Evolutionary conservation across 37 sponge, comb jelly and placozoan genomes (phyloP).

Genomic region (Hormiphora californensis): DNA sequence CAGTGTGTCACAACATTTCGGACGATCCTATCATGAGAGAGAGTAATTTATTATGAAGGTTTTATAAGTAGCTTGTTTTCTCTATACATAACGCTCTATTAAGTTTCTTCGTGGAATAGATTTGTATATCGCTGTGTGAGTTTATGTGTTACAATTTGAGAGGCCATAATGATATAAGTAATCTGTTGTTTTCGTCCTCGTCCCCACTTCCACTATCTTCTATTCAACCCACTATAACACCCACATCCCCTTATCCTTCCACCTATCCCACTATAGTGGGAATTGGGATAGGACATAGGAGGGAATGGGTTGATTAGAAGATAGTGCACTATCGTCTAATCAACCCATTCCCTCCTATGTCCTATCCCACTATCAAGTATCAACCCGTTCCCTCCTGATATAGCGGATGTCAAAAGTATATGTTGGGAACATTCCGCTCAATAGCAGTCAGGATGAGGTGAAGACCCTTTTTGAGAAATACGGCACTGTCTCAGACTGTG

Average conservation of each 20-base stretch:
- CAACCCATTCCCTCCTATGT: not conserved
- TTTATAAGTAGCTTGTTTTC: no score
- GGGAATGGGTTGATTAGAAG: not conserved
- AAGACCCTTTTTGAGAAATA: not conserved
- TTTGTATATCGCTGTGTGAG: not conserved
- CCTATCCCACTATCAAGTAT: not conserved
- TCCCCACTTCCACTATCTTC: no score
- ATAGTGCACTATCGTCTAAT: not conserved
- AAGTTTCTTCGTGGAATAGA: not conserved
- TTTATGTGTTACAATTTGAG: not conserved
- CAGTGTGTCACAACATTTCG: not conserved
- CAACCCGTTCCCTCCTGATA: no score
- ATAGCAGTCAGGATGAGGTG: not conserved
- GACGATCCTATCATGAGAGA: no score
- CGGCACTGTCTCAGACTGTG: conserved; percentile 16
- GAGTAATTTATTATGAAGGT: conserved; percentile 10
- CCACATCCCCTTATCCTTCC: no score
- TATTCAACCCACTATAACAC: no score
- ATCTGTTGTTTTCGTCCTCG: no score
- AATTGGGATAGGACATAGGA: not conserved
- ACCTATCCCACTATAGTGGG: no score
- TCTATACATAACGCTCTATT: no score
- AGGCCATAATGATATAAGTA: no score
- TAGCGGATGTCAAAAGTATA: not conserved
- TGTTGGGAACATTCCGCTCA: not conserved